Base-by-base conservation (phyloP, 2,888 invertebrate genomes). In the Hetaerina titia region DNA sequence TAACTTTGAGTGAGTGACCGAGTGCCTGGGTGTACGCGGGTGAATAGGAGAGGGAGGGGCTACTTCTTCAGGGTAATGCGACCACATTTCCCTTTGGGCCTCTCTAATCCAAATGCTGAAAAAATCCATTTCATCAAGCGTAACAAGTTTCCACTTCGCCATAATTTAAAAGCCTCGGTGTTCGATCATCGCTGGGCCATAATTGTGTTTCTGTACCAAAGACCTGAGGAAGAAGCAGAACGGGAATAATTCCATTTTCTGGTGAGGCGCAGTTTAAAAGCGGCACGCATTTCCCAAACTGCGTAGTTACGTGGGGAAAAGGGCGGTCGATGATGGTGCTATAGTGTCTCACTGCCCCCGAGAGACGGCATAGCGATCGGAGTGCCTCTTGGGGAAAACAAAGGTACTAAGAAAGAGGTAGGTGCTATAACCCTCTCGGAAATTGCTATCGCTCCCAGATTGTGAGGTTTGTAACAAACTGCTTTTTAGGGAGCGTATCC, bases 241-340 rank as follows among this genome's bases (percentile, higher is more conserved):
- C 56, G 69, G 15, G 69, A 56, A 56, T 69, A 69, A 92, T 92
- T 56, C 31, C 89, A 58, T 64, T 92, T 92, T 22, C 64, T 56
- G 74, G 17, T 69, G 69, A 69, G 92, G 74, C 92, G 92, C n/a
- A 45, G 92, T 69, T 31, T 25, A 74, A 74, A 57, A 92, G 69
- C 31, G 81, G 69, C 92, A 74, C 92, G 92, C 56, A 56, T 74
- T n/a, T 45, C 22, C 45, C 45, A 45, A 74, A 92, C 92, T 92
- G 92, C 92, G 92, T 92, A 92, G 92, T 92, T n/a, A 58, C 89
- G 4, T 11, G 69, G 69, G 69, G 69, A 57, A 22, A 58, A 56
- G 69, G 25, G 57, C 90, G 92, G 92, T 92, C 92, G 92, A 92
- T 92, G 92, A 64, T 64, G 90, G 22, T 15, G 31, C 90, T 64